Evolutionary conservation across 92 coral and sea anemone genomes (phyloP), one percentile per base, ranked within the genome.

Genomic region (Galaxea fascicularis): DNA sequence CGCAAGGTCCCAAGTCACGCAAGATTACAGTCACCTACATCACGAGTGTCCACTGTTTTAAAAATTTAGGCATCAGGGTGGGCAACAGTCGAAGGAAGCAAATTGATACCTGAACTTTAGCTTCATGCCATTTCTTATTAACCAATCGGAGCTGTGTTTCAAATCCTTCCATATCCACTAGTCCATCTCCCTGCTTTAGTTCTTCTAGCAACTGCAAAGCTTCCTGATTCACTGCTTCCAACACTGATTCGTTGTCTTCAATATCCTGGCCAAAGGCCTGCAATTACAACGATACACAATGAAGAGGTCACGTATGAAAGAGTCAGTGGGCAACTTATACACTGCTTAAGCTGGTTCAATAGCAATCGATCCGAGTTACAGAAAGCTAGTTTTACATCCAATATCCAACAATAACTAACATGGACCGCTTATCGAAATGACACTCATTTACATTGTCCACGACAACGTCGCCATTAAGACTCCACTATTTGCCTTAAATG

Each of bases 91-190:
- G n/a, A 29, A 54, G 63, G 13, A 56, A 65, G 21, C 54, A 12
- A 17, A 24, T 27, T 41, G 65, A 57, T 54, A 87, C 89, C 86
- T 94, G 93, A 47, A 74, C 71, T 49, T 89, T 92, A 12, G 92
- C 90, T 71, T 79, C 85, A 56, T 84, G 88, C 89, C 92, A 94
- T 86, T 81, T 91, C 68, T 89, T 77, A 44, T 95, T 82, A 51
- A 96, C 99, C 75, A 81, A 73, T 47, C 91, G 82, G 4, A 97
- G 85, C 59, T 97, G 98, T 63, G 90, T 91, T 74, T 95, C 99
- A 78, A 97, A 86, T 27, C 83, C 86, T 73, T 84, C 88, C 75
- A 89, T 91, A 78, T 95, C 96, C 46, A 82, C 86, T 70, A 95
- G 92, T 67, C 99, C 98, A 54, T 91, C 98, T 8, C 90, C 56